These are phyloP conservation scores for Neoseiulus cucumeris DNA, from an alignment of 1,140 invertebrate species.

Conservation along the genomic window DNA sequence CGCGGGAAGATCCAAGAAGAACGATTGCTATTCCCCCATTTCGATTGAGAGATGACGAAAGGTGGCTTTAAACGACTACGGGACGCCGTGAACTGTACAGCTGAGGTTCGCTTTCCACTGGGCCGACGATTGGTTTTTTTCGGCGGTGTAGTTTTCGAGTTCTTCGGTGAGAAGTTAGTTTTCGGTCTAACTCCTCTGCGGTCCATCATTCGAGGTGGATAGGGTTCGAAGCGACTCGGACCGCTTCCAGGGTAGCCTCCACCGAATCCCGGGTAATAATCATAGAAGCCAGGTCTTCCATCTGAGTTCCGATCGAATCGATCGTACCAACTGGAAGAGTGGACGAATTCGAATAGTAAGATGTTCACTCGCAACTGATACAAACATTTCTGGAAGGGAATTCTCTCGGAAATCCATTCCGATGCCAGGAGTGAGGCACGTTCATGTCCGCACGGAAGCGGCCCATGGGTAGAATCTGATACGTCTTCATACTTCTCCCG, in stretches of 20 bases:
- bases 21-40: constrained; percentile 10
- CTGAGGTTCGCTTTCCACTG: neutral
- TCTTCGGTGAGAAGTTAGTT: too few relatives aligned
- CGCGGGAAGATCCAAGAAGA: constrained; percentile 1
- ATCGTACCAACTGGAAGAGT: neutral
- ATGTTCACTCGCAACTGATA: neutral
- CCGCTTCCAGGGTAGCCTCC: neutral
- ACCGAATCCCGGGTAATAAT: neutral
- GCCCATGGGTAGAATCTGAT: too few relatives aligned
- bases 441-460: too few relatives aligned
- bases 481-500: too few relatives aligned
- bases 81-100: constrained; percentile 2
- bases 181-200: too few relatives aligned
- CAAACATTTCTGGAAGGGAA: neutral
- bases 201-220: neutral
- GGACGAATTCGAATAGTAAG: neutral
- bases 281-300: too few relatives aligned
- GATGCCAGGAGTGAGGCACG: too few relatives aligned
- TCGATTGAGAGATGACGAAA: constrained; percentile 5
- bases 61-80: constrained; percentile 3
- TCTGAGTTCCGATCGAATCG: neutral
- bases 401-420: too few relatives aligned
- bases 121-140: neutral
- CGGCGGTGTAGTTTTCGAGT: neutral
- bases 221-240: neutral